Base-by-base conservation (phyloP, 2,888 invertebrate species). In the Apodemia mormo region DNA sequence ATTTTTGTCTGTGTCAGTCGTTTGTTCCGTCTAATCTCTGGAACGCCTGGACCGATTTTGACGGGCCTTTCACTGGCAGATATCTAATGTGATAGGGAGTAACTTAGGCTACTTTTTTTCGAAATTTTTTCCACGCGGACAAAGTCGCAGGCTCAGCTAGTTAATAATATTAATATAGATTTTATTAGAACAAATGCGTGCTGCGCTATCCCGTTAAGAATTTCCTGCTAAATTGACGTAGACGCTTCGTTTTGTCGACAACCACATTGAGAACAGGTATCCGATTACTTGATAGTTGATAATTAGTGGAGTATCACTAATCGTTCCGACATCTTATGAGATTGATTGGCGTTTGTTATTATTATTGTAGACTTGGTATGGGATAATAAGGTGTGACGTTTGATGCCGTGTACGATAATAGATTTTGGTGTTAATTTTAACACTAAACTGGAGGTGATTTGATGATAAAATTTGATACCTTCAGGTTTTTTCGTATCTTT, bases 301-400 rank as follows among this genome's bases (percentile, higher is more conserved):
- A 82, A 79, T 81, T 82, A 88, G 78, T 85, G 84, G 83, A 76
- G 78, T 88, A 84, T 83, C 82, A 90, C 87, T 92, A 92, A 92
- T 88, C 76, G 77, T 74, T 79, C 78, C 71, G 92, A 92, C 91
- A 81, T 81, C 77, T 81, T 82, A 87, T 86, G 81, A 85, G 82
- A 87, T 84, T 91, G 92, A 92, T 85, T 87, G 92, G 86, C 92
- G 78, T 82, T 74, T 79, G 78, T 77, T 75, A 75, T 78, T 82
- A 89, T 83, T 77, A 75, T 75, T 79, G 80, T 80, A 74, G 90
- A 90, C 87, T 80, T 70, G 72, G 45, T 68, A 64, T 30, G 67
- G 68, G 74, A 75, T 76, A 74, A 73, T 73, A 70, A 70, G 73
- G 70, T 71, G 71, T 68, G 75, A 73, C 73, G 68, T 72, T 68